Evolutionary conservation across 2,888 invertebrate species (phyloP).

Genomic region (Onchidella celtica): DNA sequence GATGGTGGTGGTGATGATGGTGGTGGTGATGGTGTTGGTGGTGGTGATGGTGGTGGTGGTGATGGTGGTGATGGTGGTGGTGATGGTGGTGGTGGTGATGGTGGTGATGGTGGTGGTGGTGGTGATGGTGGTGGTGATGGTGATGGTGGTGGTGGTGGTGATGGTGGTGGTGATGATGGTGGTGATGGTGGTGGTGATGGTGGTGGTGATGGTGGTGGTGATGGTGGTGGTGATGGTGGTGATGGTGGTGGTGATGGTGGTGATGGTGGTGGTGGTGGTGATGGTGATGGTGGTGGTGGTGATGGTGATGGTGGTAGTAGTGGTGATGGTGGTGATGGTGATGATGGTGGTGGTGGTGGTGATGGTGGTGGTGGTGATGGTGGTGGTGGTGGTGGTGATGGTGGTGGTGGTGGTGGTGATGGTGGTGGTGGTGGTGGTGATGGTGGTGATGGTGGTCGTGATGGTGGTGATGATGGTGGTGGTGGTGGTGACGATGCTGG

Average conservation of each 20-base stretch:
- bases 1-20: neutral
- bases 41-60: neutral
- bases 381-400: neutral
- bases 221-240: neutral
- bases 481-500: too few species aligned
- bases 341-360: neutral
- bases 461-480: too few species aligned
- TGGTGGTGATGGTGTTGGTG: neutral
- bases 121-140: neutral
- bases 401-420: neutral
- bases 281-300: neutral
- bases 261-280: neutral
- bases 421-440: neutral
- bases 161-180: neutral
- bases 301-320: neutral
- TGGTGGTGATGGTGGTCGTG: too few species aligned
- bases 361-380: neutral
- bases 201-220: neutral
- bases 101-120: too few species aligned
- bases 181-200: neutral
- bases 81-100: neutral
- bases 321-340: neutral
- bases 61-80: neutral
- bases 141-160: neutral
- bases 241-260: neutral